Conservation (phyloP, 2,888 invertebrate species). For the Plagodis pulveraria region DNA sequence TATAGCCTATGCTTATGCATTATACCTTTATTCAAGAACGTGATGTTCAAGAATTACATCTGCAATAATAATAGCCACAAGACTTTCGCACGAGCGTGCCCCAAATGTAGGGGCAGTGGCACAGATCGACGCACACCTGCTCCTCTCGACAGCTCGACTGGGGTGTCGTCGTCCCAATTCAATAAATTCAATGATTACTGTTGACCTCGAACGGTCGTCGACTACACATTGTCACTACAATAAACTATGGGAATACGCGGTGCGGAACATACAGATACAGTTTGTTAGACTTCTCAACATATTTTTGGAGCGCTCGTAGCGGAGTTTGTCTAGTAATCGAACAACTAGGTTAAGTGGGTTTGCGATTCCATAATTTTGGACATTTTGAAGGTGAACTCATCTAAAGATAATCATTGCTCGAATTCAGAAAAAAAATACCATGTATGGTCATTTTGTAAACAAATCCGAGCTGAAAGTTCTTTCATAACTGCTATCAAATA, state of each 20-base stretch:
- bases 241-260: conserved; percentile 26
- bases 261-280: conserved; percentile 16
- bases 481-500: too few relatives aligned
- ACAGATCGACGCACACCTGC: conserved; percentile 29
- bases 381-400: too few relatives aligned
- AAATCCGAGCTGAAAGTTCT: too few relatives aligned
- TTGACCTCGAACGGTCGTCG: conserved; percentile 5
- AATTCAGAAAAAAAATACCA: too few relatives aligned
- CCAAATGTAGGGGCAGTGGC: conserved; percentile 12
- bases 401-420: too few relatives aligned
- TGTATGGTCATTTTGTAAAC: too few relatives aligned
- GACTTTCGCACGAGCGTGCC: conserved; percentile 9
- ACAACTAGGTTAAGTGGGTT: too few relatives aligned
- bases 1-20: too few relatives aligned
- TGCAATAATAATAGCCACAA: conserved; percentile 2
- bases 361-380: too few relatives aligned
- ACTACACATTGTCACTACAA: conserved; percentile 11
- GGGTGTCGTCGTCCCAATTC: conserved; percentile 29
- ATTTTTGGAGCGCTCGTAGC: too few relatives aligned
- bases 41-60: neutral
- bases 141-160: conserved; percentile 17
- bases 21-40: too few relatives aligned
- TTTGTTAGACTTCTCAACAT: neutral
- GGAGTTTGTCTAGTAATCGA: too few relatives aligned
- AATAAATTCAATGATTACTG: conserved; percentile 29